Evolutionary conservation across 2,888 invertebrate species (phyloP), one percentile per base, ranked within the genome.

Genomic region (Platycheirus rosarum): DNA sequence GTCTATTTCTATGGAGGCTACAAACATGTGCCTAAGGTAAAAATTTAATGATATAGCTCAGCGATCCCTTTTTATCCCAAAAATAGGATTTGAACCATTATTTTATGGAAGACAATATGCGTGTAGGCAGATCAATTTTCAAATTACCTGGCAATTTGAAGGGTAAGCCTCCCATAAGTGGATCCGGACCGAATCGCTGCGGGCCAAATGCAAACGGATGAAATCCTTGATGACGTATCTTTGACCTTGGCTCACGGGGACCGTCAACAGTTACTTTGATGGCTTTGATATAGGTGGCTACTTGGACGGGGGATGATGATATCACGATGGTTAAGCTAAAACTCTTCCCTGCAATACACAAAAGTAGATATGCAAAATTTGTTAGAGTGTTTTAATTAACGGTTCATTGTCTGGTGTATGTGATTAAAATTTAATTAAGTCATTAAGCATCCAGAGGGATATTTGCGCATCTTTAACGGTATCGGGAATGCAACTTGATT

Each of bases 231-330:
- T 96, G 96, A 84, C 96, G 93, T 85, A 97, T 95, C 93, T 98
- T 98, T 86, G 97, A 97, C 87, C 98, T 92, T 8, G 99, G 98
- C 91, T 99, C 99, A 85, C 99, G 92, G 0, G 99, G 99, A 66
- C 99, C 99, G 89, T 99, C 99, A 80, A 99, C 99, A 1, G 99
- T 99, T 87, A 99, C 98, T 92, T 99, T 99, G 91, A 99, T 99
- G 79, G 98, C 98, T 91, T 98, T 98, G 89, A 94, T 95, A 91
- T 98, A 98, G n/a, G 98, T 97, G 76, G 97, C 97, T 85, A 99
- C 95, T 92, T 98, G 98, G 35, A 97, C 96, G 7, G 99, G 99
- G 57, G 95, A 94, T 75, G 97, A 97, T 85, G 96, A 96, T 88
- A 99, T 94, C 89, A 97, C 96, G 91, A 99, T 99, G 86, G 98